phyloP scores from a whole-genome alignment of 2,797 vertebrate species.

The Epinephelus coioides region DNA sequence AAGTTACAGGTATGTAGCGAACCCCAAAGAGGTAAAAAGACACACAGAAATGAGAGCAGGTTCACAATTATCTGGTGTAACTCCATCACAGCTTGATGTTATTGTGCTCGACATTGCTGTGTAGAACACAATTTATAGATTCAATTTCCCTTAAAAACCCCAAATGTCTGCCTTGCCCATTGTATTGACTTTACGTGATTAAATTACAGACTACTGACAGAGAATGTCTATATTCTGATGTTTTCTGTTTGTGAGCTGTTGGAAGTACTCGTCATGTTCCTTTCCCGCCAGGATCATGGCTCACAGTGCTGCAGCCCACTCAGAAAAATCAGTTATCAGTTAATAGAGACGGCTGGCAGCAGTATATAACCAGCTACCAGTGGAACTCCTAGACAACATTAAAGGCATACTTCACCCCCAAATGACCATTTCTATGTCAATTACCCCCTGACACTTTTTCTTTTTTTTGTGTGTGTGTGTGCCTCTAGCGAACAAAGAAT shows the following conservation, averaged over 20 bases:
- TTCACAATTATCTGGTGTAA: neutral
- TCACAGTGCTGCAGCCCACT: neutral
- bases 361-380: conserved; percentile 18
- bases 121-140: neutral
- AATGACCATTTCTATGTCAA: no score
- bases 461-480: no score
- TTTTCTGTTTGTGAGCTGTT: neutral
- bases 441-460: no score
- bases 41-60: neutral
- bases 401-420: no score
- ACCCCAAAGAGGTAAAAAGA: neutral
- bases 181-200: conserved; percentile 10
- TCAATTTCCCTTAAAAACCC: neutral
- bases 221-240: neutral
- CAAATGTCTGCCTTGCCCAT: neutral
- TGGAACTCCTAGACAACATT: neutral
- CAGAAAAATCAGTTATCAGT: conserved; percentile 4
- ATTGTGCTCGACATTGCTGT: neutral
- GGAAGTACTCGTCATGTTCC: neutral
- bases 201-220: neutral
- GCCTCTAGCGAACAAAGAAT: no score
- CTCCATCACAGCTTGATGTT: neutral
- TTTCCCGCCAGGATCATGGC: neutral
- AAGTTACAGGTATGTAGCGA: neutral
- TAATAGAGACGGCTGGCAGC: conserved; percentile 1